Conservation (phyloP, 2,113 vertebrate species). For the Dasyurus viverrinus region DNA sequence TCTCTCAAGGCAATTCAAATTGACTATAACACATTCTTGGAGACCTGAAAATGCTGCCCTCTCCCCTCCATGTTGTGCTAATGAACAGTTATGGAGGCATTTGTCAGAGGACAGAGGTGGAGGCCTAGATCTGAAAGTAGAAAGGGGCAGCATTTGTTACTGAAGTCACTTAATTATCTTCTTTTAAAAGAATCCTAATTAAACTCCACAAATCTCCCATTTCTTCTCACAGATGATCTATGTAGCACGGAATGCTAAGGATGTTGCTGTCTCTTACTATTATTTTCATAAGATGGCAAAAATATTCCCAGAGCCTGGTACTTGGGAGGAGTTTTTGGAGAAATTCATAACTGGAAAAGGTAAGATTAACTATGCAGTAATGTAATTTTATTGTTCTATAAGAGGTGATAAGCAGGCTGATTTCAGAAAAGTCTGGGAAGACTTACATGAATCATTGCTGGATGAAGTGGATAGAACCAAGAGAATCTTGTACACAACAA, state of each 20-base stretch:
- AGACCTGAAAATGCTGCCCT: neutral
- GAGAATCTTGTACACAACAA: too few relatives aligned
- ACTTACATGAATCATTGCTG: too few relatives aligned
- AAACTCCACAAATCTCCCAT: neutral
- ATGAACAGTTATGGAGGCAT: neutral
- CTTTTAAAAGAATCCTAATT: neutral
- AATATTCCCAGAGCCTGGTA: constrained; percentile 82
- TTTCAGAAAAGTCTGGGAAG: too few relatives aligned
- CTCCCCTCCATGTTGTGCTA: neutral
- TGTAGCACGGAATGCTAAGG: constrained; percentile 86
- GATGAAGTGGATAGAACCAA: too few relatives aligned
- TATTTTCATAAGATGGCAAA: constrained; percentile 87
- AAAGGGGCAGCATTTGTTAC: neutral
- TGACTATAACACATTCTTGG: neutral
- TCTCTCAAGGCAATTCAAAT: neutral
- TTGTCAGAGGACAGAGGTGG: neutral
- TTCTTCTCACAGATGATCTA: constrained; percentile 83
- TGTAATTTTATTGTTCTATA: too few relatives aligned
- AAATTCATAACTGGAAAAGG: constrained; percentile 84
- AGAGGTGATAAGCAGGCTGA: too few relatives aligned
- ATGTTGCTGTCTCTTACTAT: constrained; percentile 86
- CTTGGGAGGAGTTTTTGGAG: constrained; percentile 83
- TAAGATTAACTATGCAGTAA: neutral
- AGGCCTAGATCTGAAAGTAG: neutral
- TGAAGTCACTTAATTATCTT: neutral